These are phyloP conservation scores for Chalcosyrphus nemorum DNA, from an alignment of 2,888 invertebrate genomes.

Conservation along the genomic window DNA sequence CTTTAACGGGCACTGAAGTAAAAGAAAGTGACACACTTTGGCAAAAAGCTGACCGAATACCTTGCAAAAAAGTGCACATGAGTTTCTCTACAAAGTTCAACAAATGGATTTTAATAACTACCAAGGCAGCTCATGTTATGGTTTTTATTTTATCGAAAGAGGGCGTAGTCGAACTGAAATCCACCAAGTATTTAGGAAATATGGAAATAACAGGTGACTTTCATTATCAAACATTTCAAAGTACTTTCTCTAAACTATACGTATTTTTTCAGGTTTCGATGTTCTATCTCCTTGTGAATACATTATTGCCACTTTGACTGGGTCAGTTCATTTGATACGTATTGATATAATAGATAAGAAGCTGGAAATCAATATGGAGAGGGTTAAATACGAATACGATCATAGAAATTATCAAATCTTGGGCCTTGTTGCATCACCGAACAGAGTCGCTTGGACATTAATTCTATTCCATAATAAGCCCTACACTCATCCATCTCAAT, in stretches of 20 bases:
- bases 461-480: constrained; percentile 76
- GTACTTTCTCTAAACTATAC: background rate
- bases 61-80: constrained; percentile 75
- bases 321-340: constrained; percentile 73
- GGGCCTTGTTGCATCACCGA: constrained; percentile 75
- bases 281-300: constrained; percentile 73
- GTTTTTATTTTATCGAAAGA: constrained; percentile 75
- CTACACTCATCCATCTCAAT: constrained; percentile 70
- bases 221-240: background rate
- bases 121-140: constrained; percentile 77
- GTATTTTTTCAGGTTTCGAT: constrained; percentile 75
- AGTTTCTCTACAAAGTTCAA: constrained; percentile 54
- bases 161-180: constrained; percentile 63
- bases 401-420: constrained; percentile 75
- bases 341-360: constrained; percentile 57
- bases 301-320: constrained; percentile 75
- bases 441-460: constrained; percentile 76
- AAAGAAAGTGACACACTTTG: constrained; percentile 76
- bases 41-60: constrained; percentile 77
- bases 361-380: constrained; percentile 59
- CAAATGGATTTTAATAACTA: constrained; percentile 76
- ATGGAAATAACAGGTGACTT: constrained; percentile 77
- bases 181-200: constrained; percentile 75
- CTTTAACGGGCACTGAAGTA: constrained; percentile 58
- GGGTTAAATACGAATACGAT: constrained; percentile 74